A percentile compares a stretch with the other conserved stretches of the same genome.
phyloP scores from a whole-genome alignment of 2,888 invertebrate genomes.

The Tromatobia lineatoria region DNA sequence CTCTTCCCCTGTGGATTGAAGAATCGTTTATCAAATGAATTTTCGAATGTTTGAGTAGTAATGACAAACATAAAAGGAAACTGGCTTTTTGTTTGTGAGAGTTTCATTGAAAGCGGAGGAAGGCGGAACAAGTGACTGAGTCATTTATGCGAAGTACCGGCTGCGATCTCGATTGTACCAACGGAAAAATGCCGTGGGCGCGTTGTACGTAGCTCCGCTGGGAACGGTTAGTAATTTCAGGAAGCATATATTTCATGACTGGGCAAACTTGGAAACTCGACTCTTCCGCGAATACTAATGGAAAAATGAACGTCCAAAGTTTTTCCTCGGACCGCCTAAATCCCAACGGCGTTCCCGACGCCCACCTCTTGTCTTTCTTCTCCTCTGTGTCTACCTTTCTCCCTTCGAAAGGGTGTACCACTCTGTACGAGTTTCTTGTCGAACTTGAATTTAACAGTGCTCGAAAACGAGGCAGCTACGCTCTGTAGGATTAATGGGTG shows the following conservation, averaged over 20 bases:
- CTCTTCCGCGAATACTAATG: constrained; percentile 73
- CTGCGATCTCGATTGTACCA: constrained; percentile 18
- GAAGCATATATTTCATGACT: constrained; percentile 69
- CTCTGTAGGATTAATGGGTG: constrained; percentile 11
- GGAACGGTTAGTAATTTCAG: constrained; percentile 71
- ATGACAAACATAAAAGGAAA: not conserved
- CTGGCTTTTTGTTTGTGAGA: not conserved
- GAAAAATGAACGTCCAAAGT: constrained; percentile 77
- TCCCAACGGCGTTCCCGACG: constrained; percentile 62
- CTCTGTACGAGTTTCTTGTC: constrained; percentile 49
- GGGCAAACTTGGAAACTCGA: constrained; percentile 70
- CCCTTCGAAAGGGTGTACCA: constrained; percentile 27
- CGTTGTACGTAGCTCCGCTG: constrained; percentile 59
- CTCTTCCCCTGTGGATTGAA: not conserved
- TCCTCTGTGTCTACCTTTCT: constrained; percentile 16
- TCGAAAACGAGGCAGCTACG: constrained; percentile 11
- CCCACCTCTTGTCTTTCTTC: constrained; percentile 14
- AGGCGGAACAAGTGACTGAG: not conserved
- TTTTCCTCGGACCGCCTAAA: constrained; percentile 72
- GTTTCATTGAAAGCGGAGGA: not conserved
- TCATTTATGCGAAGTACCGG: not conserved
- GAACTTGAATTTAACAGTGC: constrained; percentile 62
- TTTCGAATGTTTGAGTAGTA: not conserved
- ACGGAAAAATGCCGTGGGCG: constrained; percentile 44
- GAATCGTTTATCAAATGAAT: not conserved